Evolutionary conservation across 92 coral and sea anemone species (phyloP).

Genomic region (Metridium senile): DNA sequence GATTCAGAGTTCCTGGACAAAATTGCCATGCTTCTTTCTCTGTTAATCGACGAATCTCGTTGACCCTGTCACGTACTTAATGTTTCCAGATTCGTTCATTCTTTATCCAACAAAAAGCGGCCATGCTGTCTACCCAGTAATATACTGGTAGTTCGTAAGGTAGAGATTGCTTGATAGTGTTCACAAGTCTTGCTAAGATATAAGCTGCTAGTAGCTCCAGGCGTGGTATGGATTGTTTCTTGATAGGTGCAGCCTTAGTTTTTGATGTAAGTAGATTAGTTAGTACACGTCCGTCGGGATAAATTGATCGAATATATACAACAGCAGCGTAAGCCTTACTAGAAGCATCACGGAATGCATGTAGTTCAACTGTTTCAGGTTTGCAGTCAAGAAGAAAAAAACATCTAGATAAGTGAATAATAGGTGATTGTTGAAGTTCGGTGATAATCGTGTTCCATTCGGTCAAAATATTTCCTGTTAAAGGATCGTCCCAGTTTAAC

Average conservation of each 20-base stretch:
- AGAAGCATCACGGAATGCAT: conserved; percentile 62
- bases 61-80: conserved; percentile 55
- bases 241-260: conserved; percentile 62
- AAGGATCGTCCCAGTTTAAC: conserved; percentile 44
- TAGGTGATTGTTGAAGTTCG: conserved; percentile 11
- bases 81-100: conserved; percentile 70
- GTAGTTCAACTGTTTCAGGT: too few species aligned
- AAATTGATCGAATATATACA: conserved; percentile 33
- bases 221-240: conserved; percentile 50
- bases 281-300: conserved; percentile 4
- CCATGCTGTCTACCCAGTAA: conserved; percentile 52
- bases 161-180: conserved; percentile 40
- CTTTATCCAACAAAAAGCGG: conserved; percentile 58
- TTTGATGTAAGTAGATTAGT: conserved; percentile 51
- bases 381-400: too few species aligned
- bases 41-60: conserved; percentile 46
- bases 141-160: background rate
- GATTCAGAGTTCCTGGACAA: conserved; percentile 61
- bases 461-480: too few species aligned
- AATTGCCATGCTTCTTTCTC: conserved; percentile 42
- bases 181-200: conserved; percentile 53
- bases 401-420: conserved; percentile 21
- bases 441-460: too few species aligned
- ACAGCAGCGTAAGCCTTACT: conserved; percentile 54
- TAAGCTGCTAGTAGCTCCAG: conserved; percentile 58